Conservation (phyloP, 2,888 invertebrate genomes). For the Branchinecta sandiegonensis region DNA sequence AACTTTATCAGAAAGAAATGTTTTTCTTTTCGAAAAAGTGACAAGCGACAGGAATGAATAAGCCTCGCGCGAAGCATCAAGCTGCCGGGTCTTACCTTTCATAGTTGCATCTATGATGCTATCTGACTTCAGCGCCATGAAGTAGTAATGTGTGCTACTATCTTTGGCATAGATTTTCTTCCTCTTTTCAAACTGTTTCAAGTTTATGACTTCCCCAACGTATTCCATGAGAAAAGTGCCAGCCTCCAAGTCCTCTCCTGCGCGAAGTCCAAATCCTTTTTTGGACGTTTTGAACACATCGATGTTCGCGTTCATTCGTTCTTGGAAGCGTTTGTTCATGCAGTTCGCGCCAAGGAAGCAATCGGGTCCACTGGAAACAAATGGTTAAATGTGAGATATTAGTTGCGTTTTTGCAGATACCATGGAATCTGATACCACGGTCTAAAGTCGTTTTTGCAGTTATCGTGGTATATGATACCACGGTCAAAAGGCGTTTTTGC, state of each 20-base stretch:
- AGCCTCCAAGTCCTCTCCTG: constrained; percentile 50
- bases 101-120: constrained; percentile 89
- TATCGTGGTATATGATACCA: no score
- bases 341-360: constrained; percentile 81
- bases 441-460: no score
- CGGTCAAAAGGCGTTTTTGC: no score
- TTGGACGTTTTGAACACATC: constrained; percentile 64
- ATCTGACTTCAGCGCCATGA: constrained; percentile 89
- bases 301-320: constrained; percentile 63
- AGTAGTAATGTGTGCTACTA: constrained; percentile 85
- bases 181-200: constrained; percentile 71
- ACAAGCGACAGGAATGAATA: no score
- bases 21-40: no score
- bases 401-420: no score
- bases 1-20: no score
- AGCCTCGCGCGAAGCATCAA: no score
- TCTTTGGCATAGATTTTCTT: constrained; percentile 76
- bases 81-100: constrained; percentile 41
- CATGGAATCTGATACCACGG: no score
- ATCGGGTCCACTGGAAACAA: constrained; percentile 58
- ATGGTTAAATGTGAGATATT: constrained; percentile 24
- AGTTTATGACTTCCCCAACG: constrained; percentile 89
- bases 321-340: constrained; percentile 87
- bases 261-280: constrained; percentile 87
- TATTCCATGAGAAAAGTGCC: constrained; percentile 96